Conservation (phyloP, 2,797 vertebrate genomes). For the Nannoperca obscura region DNA sequence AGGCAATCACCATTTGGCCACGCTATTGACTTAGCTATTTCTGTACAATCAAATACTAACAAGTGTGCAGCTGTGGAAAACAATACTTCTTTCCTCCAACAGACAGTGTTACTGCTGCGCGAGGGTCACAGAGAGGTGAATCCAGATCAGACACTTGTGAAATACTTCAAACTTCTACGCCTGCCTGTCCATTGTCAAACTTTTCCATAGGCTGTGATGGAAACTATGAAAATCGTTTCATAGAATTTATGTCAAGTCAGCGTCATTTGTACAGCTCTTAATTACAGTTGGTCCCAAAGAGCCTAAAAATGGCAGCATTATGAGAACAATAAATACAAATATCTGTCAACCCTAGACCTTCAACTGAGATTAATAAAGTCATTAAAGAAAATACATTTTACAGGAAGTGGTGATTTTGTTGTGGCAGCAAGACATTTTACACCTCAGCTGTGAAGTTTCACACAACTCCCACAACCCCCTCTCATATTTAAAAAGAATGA, state of each 20-base stretch:
- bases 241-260: background rate
- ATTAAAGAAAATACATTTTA: background rate
- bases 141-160: constrained; percentile 1
- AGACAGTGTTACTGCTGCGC: background rate
- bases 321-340: background rate
- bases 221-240: background rate
- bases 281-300: background rate
- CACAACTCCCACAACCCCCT: constrained; percentile 27
- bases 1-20: constrained; percentile 42
- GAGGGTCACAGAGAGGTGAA: constrained; percentile 16
- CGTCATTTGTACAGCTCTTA: background rate
- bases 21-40: constrained; percentile 60
- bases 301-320: background rate
- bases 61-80: constrained; percentile 42
- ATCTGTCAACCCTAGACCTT: background rate
- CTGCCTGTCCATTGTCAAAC: background rate
- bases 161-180: background rate
- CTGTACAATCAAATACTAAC: constrained; percentile 45
- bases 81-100: background rate
- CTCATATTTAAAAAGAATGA: constrained; percentile 14
- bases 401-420: background rate
- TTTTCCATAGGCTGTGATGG: background rate
- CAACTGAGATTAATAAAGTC: background rate
- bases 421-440: constrained; percentile 4
- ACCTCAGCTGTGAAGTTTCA: constrained; percentile 25